Percentiles rank a stretch among this genome's conserved stretches.
Conservation (phyloP, 2,888 invertebrate genomes). For the Amphipoea oculea region DNA sequence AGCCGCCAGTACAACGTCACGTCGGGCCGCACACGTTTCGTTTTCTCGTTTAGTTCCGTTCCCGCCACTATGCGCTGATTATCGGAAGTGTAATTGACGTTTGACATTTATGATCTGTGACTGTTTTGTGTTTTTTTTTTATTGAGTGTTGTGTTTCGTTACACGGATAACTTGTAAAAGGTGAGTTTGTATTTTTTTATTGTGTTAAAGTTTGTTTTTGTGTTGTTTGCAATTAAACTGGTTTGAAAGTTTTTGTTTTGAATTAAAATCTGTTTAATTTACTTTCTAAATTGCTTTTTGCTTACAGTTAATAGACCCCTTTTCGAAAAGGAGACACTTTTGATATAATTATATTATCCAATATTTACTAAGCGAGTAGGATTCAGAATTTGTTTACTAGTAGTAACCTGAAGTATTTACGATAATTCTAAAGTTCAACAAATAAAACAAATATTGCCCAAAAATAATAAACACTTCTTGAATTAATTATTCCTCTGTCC, state of each 20-base stretch:
- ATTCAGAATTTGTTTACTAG: not conserved
- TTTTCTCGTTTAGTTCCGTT: constrained; percentile 61
- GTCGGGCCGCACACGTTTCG: constrained; percentile 63
- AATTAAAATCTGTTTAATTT: not conserved
- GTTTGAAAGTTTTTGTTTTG: constrained; percentile 1
- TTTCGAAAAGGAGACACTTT: not conserved
- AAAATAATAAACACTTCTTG: not conserved
- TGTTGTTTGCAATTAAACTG: constrained; percentile 27
- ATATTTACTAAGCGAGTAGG: not conserved
- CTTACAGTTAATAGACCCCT: not conserved
- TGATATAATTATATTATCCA: not conserved
- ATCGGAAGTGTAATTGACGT: constrained; percentile 71
- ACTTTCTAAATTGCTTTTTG: not conserved
- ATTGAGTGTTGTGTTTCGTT: constrained; percentile 61
- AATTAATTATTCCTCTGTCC: not conserved
- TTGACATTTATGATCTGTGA: constrained; percentile 68
- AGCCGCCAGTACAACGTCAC: constrained; percentile 68
- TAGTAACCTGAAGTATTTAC: not conserved
- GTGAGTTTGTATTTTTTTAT: constrained; percentile 49
- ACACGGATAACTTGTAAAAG: constrained; percentile 61
- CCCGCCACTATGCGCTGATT: constrained; percentile 67
- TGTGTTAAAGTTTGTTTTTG: constrained; percentile 25
- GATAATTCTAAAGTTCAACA: too few relatives aligned
- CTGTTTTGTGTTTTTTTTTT: constrained; percentile 63
- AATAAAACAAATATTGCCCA: not conserved